Evolutionary conservation across 2,797 vertebrate genomes (phyloP).

Genomic region (Cyclopterus lumpus): DNA sequence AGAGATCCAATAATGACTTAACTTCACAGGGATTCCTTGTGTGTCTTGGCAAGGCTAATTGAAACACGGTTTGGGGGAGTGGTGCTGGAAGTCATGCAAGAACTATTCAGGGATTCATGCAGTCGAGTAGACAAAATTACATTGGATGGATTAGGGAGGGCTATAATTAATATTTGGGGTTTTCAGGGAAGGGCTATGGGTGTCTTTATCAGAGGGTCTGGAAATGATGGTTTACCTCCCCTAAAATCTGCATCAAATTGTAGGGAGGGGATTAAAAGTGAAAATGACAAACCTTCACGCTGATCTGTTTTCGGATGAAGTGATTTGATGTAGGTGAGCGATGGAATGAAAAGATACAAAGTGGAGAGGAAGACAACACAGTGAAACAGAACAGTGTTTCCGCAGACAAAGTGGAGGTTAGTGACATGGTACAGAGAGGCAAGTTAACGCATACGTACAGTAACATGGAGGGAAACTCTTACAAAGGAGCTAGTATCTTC

Average conservation of each 20-base stretch:
- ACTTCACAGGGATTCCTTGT: conserved; percentile 34
- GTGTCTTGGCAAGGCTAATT: conserved; percentile 50
- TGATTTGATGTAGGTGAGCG: conserved; percentile 81
- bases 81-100: conserved; percentile 61
- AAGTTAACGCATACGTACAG: conserved; percentile 21
- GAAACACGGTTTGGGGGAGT: conserved; percentile 51
- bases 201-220: conserved; percentile 16
- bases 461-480: conserved; percentile 33
- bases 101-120: conserved; percentile 68
- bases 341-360: conserved; percentile 75
- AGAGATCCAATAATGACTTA: conserved; percentile 49
- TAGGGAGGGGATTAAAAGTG: conserved; percentile 61
- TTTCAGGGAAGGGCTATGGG: conserved; percentile 10
- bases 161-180: conserved; percentile 17
- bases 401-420: conserved; percentile 54
- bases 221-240: conserved; percentile 24
- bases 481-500: rapidly evolving
- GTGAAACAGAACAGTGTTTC: conserved; percentile 72
- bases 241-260: conserved; percentile 44
- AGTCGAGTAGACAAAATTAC: conserved; percentile 17
- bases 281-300: conserved; percentile 85
- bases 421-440: conserved; percentile 49
- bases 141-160: conserved; percentile 30
- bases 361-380: conserved; percentile 75
- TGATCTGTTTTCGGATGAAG: conserved; percentile 81